Base-by-base conservation (phyloP, 2,888 invertebrate species). In the Endomychus coccineus region DNA sequence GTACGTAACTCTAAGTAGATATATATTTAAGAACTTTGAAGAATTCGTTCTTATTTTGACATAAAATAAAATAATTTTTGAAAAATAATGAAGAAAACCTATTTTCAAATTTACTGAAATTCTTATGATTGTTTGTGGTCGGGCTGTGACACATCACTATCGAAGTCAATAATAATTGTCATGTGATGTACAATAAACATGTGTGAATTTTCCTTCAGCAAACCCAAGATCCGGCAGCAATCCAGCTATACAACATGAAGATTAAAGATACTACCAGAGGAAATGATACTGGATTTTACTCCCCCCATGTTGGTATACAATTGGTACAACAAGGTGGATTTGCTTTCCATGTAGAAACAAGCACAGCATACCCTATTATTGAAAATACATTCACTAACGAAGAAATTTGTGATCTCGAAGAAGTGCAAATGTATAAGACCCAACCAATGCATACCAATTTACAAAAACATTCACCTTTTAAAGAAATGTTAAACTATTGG, bases 321-420 rank as follows among this genome's bases (percentile, higher is more conserved):
- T 57, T 71, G 45, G 76, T 83, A 1, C 73, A 73, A 54, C 59
- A 64, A 16, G 83, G 82, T 2, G 78, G 75, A 2, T 83, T 77
- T 53, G 83, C 83, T 0, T 81, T 78, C 58, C 78, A 81, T 51
- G 72, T 79, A 3, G 82, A 83, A 58, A 74, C 73, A 1, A 73
- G 76, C 0, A 72, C 73, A 1, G 81, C 77, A 1, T 83, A 83
- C 58, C 75, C 77, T 42, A 73, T 81, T 14, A 80, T 83, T 54
- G 69, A 69, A 32, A 70, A 71, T 14, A 75, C 74, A 0, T 83
- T 80, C 51, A 69, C 66, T 0, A 80, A 81, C 52, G 67, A 73
- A 29, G 74, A 79, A 56, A 74, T 81, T 34, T 83, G 83, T 47
- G 81, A 82, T 42, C 63, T 78, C 1, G 71, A 73, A 1, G 78